Conservation (phyloP, 2,113 vertebrate species). For the Sceloporus tristichus region DNA sequence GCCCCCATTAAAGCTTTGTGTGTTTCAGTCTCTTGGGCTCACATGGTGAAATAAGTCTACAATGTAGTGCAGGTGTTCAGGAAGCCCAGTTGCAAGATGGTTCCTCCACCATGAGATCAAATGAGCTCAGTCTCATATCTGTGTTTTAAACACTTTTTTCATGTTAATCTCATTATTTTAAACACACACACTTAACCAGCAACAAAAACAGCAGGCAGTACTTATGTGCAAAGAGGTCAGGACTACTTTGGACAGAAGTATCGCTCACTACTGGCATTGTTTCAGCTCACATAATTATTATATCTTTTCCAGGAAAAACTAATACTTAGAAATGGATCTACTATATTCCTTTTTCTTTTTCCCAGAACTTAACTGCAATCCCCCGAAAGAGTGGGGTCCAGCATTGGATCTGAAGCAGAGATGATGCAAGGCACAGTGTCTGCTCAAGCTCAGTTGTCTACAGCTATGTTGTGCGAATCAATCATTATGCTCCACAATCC, state of each 20-base stretch:
- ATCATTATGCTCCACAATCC: not conserved
- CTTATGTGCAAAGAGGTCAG: not conserved
- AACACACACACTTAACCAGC: conserved; percentile 1
- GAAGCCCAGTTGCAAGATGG: conserved; percentile 42
- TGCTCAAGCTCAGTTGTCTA: not conserved
- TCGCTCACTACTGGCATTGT: not conserved
- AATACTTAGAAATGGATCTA: not conserved
- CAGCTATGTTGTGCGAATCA: not conserved
- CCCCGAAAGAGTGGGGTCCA: too few species aligned
- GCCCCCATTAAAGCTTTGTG: conserved; percentile 19
- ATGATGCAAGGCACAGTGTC: not conserved
- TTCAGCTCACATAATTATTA: not conserved
- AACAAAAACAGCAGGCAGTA: not conserved
- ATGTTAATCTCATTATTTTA: not conserved
- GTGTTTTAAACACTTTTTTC: conserved; percentile 20
- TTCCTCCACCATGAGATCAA: conserved; percentile 42
- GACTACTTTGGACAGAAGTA: not conserved
- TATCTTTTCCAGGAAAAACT: not conserved
- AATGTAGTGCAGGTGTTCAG: conserved; percentile 59
- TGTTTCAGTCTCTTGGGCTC: conserved; percentile 26
- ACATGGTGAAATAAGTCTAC: conserved; percentile 35
- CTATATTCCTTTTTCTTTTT: not conserved
- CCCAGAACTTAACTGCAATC: not conserved
- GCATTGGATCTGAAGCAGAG: not conserved
- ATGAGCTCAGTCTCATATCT: conserved; percentile 28